A percentile compares a stretch with the other conserved stretches of the same genome.
These are phyloP conservation scores for Podilymbus podiceps DNA, from an alignment of 2,113 vertebrate species.

Conservation along the genomic window DNA sequence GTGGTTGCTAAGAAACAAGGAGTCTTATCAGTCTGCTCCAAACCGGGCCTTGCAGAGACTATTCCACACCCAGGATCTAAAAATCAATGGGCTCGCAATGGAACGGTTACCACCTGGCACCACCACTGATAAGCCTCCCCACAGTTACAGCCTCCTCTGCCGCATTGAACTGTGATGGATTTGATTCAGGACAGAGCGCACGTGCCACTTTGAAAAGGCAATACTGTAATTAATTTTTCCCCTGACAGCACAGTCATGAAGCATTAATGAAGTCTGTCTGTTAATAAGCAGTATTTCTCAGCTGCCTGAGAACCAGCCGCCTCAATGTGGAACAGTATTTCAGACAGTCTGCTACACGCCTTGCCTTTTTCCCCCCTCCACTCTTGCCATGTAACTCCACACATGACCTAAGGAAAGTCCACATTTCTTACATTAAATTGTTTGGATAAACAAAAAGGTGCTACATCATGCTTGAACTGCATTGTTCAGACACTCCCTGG, in stretches of 20 bases:
- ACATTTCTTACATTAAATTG: background rate
- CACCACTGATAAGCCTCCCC: conserved; percentile 19
- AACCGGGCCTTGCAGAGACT: background rate
- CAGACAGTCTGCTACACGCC: background rate
- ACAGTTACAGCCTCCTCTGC: background rate
- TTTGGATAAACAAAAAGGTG: background rate
- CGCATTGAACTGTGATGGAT: background rate
- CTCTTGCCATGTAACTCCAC: background rate
- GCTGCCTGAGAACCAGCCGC: background rate
- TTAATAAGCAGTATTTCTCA: background rate
- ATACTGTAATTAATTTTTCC: background rate
- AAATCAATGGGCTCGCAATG: conserved; percentile 46
- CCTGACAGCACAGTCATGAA: background rate
- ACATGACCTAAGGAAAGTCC: background rate
- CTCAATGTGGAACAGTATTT: background rate
- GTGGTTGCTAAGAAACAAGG: conserved; percentile 61
- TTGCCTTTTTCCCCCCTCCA: background rate
- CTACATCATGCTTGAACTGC: background rate
- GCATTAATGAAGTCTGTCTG: background rate
- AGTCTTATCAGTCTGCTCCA: conserved; percentile 49
- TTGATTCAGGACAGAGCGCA: background rate
- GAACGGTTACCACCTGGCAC: background rate
- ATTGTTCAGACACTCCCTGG: background rate
- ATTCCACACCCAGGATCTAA: conserved; percentile 40
- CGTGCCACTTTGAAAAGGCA: background rate